A percentile compares a stretch with the other conserved stretches of the same genome.
phyloP scores from a whole-genome alignment of 2,888 invertebrate genomes.

The Agrochola lychnidis region DNA sequence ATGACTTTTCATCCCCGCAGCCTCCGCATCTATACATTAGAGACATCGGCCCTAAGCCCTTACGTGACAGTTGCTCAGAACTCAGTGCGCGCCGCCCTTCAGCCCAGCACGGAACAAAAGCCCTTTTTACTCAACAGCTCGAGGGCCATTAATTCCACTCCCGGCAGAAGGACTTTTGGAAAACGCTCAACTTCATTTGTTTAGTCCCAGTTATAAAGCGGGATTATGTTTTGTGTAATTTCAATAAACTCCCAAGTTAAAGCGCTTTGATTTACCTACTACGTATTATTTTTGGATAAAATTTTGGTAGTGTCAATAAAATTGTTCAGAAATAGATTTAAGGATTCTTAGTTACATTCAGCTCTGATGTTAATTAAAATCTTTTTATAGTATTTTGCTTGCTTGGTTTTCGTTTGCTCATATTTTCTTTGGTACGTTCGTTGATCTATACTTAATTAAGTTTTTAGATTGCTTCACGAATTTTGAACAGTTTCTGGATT shows the following conservation, averaged over 20 bases:
- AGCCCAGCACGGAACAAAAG: constrained; percentile 69
- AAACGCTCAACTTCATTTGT: constrained; percentile 74
- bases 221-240: constrained; percentile 67
- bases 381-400: constrained; percentile 29
- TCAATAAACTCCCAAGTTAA: constrained; percentile 61
- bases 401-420: constrained; percentile 1
- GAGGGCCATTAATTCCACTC: constrained; percentile 70
- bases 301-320: constrained; percentile 48
- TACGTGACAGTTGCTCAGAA: constrained; percentile 66
- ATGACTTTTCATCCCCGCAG: constrained; percentile 56
- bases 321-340: constrained; percentile 31
- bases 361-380: constrained; percentile 34
- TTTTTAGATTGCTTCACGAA: not conserved
- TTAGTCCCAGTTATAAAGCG: constrained; percentile 67
- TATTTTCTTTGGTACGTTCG: not conserved
- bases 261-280: constrained; percentile 54
- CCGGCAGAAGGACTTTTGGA: constrained; percentile 62
- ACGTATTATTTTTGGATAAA: constrained; percentile 28
- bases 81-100: constrained; percentile 59
- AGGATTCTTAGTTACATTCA: constrained; percentile 14
- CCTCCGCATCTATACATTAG: constrained; percentile 36
- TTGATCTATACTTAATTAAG: constrained; percentile 11
- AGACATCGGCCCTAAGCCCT: constrained; percentile 33
- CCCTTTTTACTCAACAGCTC: constrained; percentile 68
- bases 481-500: not conserved